These are phyloP conservation scores for Pica pica DNA, from an alignment of 2,113 vertebrate species.

Conservation along the genomic window DNA sequence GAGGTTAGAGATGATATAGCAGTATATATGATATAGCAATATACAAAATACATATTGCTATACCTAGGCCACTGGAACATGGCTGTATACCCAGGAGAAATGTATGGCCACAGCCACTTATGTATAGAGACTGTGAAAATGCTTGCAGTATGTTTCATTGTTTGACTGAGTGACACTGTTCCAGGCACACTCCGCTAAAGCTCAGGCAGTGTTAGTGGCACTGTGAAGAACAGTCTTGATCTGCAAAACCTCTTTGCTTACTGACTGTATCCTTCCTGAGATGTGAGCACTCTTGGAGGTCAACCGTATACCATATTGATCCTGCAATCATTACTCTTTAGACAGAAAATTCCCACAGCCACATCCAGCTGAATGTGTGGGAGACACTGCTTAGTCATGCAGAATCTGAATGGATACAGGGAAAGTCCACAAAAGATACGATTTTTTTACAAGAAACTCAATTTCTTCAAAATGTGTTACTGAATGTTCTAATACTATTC, in stretches of 20 bases:
- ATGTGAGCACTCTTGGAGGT: background rate
- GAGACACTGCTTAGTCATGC: background rate
- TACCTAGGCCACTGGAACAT: background rate
- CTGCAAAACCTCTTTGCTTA: background rate
- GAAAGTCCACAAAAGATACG: rapidly evolving
- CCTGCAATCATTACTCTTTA: background rate
- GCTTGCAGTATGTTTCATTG: background rate
- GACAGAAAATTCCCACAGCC: background rate
- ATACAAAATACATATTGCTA: background rate
- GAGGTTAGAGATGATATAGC: background rate
- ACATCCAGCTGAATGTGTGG: background rate
- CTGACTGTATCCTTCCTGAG: background rate
- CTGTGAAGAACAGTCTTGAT: background rate
- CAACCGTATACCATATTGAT: background rate
- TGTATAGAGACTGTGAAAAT: background rate
- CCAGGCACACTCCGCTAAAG: background rate
- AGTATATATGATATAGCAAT: background rate
- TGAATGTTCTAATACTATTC: background rate
- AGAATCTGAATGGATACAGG: background rate
- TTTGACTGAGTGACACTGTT: background rate
- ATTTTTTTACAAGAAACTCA: background rate
- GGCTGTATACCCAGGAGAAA: background rate
- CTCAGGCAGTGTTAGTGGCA: background rate
- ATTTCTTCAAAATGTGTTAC: background rate
- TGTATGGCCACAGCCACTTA: background rate